Percentiles rank a stretch among this genome's conserved stretches.
These are phyloP conservation scores for Cyclura pinguis DNA, from an alignment of 2,797 vertebrate species.

Conservation along the genomic window DNA sequence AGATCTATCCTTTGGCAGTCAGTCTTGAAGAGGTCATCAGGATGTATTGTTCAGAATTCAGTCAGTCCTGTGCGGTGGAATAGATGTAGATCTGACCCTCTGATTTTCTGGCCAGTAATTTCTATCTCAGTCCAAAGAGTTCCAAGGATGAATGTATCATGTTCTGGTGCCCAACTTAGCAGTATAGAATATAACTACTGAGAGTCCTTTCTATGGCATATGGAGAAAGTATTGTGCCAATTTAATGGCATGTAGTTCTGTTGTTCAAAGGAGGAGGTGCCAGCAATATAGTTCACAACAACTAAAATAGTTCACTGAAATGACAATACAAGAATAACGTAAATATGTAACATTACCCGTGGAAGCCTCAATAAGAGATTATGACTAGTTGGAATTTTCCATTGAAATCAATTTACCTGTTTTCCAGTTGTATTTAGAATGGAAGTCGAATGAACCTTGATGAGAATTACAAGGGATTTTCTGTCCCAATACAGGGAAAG, in stretches of 20 bases:
- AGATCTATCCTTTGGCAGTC: slow-evolving; percentile 35
- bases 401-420: not conserved
- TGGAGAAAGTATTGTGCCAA: too few species aligned
- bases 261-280: too few species aligned
- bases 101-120: not conserved
- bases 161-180: too few species aligned
- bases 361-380: not conserved
- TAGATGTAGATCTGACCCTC: not conserved
- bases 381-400: not conserved
- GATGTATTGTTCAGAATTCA: slow-evolving; percentile 16
- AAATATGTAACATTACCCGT: not conserved
- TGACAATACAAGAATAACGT: not conserved
- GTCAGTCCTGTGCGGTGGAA: not conserved
- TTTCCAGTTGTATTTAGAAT: not conserved
- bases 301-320: not conserved
- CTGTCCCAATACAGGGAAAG: not conserved
- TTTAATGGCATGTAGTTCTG: too few species aligned
- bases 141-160: not conserved
- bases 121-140: not conserved
- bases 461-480: not conserved
- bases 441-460: not conserved
- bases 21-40: slow-evolving; percentile 11
- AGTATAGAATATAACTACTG: too few species aligned
- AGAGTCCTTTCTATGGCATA: too few species aligned
- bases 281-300: too few species aligned